Conservation (phyloP, 2,797 vertebrate genomes). For the Pseudochirops cupreus region DNA sequence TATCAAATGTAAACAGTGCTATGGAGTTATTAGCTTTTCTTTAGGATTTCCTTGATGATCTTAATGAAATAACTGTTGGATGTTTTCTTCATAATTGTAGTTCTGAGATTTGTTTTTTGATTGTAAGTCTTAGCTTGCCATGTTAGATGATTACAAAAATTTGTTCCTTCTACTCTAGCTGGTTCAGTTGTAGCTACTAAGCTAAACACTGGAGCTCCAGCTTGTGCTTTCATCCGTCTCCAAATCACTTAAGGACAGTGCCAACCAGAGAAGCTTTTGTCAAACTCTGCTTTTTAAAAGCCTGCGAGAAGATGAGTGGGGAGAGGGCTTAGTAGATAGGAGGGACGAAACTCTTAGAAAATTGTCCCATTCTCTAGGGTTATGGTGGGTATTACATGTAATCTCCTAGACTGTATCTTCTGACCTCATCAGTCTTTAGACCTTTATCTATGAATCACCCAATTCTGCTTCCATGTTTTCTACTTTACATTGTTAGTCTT, state of each 20-base stretch:
- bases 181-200: background rate
- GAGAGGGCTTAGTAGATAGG: background rate
- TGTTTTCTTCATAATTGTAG: background rate
- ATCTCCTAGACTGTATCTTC: background rate
- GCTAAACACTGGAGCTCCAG: background rate
- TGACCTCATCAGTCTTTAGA: background rate
- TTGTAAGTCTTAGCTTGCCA: background rate
- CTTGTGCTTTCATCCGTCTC: background rate
- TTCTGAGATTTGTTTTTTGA: background rate
- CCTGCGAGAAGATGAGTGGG: background rate
- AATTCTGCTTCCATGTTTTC: background rate
- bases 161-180: conserved; percentile 22
- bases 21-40: background rate
- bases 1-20: background rate
- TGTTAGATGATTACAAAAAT: background rate
- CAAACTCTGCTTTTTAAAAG: background rate
- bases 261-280: background rate
- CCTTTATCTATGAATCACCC: background rate
- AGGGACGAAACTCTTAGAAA: background rate
- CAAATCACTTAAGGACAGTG: background rate
- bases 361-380: background rate
- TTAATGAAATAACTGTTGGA: conserved; percentile 7
- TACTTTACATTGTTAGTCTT: background rate
- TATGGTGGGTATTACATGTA: background rate
- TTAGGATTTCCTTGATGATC: conserved; percentile 23